These are phyloP conservation scores for Euphonia xanthogaster DNA, from an alignment of 2,797 vertebrate genomes.

Conservation along the genomic window DNA sequence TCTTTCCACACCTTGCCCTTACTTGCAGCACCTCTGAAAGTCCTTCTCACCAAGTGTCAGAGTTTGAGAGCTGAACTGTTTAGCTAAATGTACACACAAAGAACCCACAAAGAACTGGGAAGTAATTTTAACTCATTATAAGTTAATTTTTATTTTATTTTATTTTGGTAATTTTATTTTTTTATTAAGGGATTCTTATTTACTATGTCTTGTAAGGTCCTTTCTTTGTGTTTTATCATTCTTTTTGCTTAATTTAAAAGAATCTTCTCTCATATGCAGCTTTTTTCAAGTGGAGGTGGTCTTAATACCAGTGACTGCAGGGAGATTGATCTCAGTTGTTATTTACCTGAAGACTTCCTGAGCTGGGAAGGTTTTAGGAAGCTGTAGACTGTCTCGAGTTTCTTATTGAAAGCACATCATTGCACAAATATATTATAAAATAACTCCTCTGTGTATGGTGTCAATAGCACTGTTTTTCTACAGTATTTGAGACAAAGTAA, in stretches of 20 bases:
- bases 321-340: neutral
- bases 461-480: neutral
- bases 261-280: neutral
- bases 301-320: neutral
- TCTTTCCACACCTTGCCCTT: neutral
- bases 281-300: neutral
- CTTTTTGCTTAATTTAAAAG: neutral
- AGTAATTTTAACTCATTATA: neutral
- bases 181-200: neutral
- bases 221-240: neutral
- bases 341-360: neutral
- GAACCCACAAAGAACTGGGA: neutral
- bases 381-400: neutral
- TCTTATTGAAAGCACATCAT: neutral
- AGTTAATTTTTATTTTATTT: neutral
- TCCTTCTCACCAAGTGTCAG: neutral
- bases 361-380: neutral
- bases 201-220: neutral
- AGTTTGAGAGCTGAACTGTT: neutral
- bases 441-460: neutral
- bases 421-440: neutral
- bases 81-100: neutral
- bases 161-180: neutral
- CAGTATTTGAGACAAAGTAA: neutral
- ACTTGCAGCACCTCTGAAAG: neutral